A percentile compares a stretch with the other conserved stretches of the same genome.
These are phyloP conservation scores for Propithecus perrieri DNA, from an alignment of 2,797 vertebrate species.

Conservation along the genomic window DNA sequence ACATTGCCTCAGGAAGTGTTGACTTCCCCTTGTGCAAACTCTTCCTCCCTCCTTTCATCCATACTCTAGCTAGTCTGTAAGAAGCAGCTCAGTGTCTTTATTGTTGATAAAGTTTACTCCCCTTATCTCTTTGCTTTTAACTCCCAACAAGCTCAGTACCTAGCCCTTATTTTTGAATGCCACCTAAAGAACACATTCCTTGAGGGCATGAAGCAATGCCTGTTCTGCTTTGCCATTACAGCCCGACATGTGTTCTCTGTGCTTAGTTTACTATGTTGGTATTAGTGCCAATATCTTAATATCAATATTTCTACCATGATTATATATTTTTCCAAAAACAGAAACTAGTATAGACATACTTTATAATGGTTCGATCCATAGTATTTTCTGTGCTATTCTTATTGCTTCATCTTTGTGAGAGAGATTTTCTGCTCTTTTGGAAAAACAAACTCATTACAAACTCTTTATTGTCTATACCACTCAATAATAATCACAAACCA, in stretches of 20 bases:
- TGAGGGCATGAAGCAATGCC: background rate
- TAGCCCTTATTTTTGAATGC: background rate
- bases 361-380: rapidly evolving
- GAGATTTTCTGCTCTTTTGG: background rate
- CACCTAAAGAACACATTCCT: background rate
- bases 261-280: background rate
- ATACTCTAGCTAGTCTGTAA: background rate
- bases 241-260: background rate
- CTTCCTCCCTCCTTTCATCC: background rate
- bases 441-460: background rate
- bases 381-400: background rate
- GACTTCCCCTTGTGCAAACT: background rate
- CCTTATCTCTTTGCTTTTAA: background rate
- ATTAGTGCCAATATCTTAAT: background rate
- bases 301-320: background rate
- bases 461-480: background rate
- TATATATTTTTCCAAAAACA: background rate
- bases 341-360: background rate
- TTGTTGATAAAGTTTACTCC: background rate
- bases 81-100: background rate
- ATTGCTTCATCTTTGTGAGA: background rate
- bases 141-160: background rate
- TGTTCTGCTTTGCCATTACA: background rate
- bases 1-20: background rate
- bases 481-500: background rate